Evolutionary conservation across 2,113 vertebrate genomes (phyloP).

Genomic region (Marcusenius ussheri): DNA sequence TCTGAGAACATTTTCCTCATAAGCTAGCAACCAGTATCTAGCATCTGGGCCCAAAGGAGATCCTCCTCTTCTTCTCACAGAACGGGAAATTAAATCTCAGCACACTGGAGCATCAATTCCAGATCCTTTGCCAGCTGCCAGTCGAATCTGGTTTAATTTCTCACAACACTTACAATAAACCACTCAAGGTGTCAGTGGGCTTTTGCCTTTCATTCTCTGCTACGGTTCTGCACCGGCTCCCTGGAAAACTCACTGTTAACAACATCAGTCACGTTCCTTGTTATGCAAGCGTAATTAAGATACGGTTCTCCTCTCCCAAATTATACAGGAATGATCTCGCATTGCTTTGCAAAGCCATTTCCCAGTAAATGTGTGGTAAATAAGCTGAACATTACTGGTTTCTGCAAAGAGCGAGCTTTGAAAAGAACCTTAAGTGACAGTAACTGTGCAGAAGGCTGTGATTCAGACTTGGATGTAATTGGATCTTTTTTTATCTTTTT

Average conservation of each 20-base stretch:
- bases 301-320: background rate
- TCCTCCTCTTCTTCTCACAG: background rate
- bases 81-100: background rate
- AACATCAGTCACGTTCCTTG: background rate
- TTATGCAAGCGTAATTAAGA: background rate
- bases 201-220: background rate
- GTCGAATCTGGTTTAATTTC: background rate
- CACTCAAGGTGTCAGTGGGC: background rate
- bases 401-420: background rate
- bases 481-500: background rate
- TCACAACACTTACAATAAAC: background rate
- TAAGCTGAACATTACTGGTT: background rate
- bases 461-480: background rate
- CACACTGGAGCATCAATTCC: background rate
- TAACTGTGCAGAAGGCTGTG: background rate
- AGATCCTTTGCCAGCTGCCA: background rate
- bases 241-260: background rate
- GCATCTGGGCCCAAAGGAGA: background rate
- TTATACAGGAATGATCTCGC: background rate
- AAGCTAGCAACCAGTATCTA: background rate
- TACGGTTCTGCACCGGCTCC: background rate
- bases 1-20: slow-evolving; percentile 1
- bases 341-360: background rate
- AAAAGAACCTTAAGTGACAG: background rate
- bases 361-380: background rate